Evolutionary conservation across 2,113 vertebrate genomes (phyloP), one percentile per base, ranked within the genome.

Genomic region (Psettodes erumei): DNA sequence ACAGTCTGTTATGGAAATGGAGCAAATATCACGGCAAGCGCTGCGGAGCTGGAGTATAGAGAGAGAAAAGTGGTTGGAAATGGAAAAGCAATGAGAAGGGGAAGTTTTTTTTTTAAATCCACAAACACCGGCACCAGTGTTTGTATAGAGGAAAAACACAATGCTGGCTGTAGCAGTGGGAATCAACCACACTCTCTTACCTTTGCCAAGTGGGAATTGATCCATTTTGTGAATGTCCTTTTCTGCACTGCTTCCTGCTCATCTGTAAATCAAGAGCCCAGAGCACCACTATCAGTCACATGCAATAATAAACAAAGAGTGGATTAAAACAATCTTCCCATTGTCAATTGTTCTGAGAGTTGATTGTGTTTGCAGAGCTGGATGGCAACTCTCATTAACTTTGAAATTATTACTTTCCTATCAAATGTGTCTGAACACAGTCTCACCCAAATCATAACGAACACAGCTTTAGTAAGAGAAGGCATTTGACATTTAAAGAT

Each of bases 151-250:
- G 23, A 21, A 63, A 23, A 77, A 73, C 60, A 83, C 82, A 89
- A 90, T 84, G 62, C 62, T 86, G 88, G 81, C 75, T 66, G 71
- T n/a, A 70, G 60, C 68, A 70, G 37, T 56, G 67, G 67, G 71
- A 83, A 71, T 55, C 51, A 83, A 79, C 54, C 71, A 64, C 65
- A 68, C 71, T 74, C 2, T 32, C 87, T 95, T 96, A 99, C 97
- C 98, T 98, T 98, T 79, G 95, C 95, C 93, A 99, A 94, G 84
- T 99, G 97, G 89, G 96, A 97, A 90, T 99, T 99, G 94, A 99
- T 98, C 98, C 98, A 99, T 93, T 99, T 99, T 8, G 98, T 99
- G 87, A 99, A 99, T 30, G 98, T 99, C 81, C 98, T 94, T 86
- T 99, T 99, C 93, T 99, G 98, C 72, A 99, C 97, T 16, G 97